phyloP scores from a whole-genome alignment of 2,888 invertebrate species.

The Folsomia manolachei region DNA sequence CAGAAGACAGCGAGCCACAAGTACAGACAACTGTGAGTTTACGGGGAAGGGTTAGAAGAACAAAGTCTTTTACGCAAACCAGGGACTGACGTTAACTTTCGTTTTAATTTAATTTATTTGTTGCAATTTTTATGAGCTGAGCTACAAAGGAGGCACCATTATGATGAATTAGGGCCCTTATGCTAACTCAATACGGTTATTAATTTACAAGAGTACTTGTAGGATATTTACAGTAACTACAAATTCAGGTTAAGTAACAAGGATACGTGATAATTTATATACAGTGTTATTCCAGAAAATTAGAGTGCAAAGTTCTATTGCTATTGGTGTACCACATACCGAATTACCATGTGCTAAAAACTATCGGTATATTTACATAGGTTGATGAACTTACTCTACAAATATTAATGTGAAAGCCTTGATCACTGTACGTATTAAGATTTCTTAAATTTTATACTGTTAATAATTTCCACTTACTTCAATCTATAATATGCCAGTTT shows the following conservation, averaged over 20 bases:
- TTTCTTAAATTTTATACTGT: background rate
- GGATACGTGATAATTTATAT: background rate
- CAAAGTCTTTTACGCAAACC: slow-evolving; percentile 32
- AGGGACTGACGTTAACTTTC: slow-evolving; percentile 11
- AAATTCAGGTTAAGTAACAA: slow-evolving; percentile 5
- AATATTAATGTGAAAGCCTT: no score
- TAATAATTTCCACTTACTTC: background rate
- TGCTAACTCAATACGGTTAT: no score
- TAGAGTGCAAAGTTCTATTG: no score
- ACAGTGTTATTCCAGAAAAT: background rate
- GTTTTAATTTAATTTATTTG: slow-evolving; percentile 32
- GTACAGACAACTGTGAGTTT: slow-evolving; percentile 29
- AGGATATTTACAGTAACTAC: background rate
- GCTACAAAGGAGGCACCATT: no score
- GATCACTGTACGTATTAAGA: no score
- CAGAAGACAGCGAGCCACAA: slow-evolving; percentile 52
- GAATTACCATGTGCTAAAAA: no score
- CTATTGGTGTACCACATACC: no score
- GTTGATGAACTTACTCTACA: no score
- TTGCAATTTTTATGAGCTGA: slow-evolving; percentile 22
- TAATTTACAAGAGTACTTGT: no score
- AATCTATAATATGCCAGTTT: no score
- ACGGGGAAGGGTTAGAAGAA: slow-evolving; percentile 36
- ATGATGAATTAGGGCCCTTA: no score
- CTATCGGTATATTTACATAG: no score